Conservation (phyloP, 2,888 invertebrate genomes). For the Spodoptera littoralis region DNA sequence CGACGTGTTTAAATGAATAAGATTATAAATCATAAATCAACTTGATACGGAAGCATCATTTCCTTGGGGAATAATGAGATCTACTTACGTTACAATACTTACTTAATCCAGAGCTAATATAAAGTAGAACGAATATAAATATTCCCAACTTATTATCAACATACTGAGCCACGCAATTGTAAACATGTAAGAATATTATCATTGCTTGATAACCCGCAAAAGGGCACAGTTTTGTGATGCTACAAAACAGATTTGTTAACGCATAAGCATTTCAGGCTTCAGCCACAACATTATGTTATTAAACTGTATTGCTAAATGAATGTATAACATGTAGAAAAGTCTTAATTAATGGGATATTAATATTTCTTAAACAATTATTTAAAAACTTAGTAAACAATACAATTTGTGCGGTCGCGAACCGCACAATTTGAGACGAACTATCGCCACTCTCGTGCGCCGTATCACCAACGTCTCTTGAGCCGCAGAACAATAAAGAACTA, state of each 20-base stretch:
- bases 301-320: neutral
- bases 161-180: constrained; percentile 5
- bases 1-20: constrained; percentile 23
- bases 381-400: neutral
- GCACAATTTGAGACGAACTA: constrained; percentile 1
- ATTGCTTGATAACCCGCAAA: constrained; percentile 4
- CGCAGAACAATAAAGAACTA: neutral
- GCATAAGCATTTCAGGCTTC: neutral
- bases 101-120: constrained; percentile 24
- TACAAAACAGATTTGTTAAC: constrained; percentile 1
- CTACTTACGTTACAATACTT: constrained; percentile 14
- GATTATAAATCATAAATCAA: constrained; percentile 29
- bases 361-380: too few species aligned
- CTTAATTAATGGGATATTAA: too few species aligned
- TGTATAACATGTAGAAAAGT: too few species aligned
- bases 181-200: neutral
- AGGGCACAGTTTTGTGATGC: constrained; percentile 6
- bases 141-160: neutral
- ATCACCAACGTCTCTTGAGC: constrained; percentile 18
- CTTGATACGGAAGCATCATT: constrained; percentile 39
- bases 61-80: constrained; percentile 40
- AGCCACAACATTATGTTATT: neutral
- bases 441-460: constrained; percentile 4
- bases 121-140: constrained; percentile 7
- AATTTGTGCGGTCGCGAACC: constrained; percentile 14